Conservation (phyloP, 1,140 invertebrate genomes). For the Lethocerus indicus region DNA sequence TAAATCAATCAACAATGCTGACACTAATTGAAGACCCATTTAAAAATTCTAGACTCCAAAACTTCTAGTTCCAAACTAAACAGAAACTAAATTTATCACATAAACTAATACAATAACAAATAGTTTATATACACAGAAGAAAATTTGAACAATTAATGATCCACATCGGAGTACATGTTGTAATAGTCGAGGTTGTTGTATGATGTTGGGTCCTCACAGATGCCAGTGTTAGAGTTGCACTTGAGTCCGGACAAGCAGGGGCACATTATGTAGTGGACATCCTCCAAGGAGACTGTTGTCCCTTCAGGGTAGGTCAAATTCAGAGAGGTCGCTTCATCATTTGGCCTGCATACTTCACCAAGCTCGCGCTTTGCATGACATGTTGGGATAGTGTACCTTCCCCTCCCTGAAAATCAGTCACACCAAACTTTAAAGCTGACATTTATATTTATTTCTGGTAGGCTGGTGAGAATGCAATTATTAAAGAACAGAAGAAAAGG, state of each 20-base stretch:
- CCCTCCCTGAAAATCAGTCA: constrained; percentile 1
- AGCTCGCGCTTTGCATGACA: neutral
- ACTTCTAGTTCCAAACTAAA: too few species aligned
- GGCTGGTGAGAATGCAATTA: too few species aligned
- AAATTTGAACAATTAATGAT: too few species aligned
- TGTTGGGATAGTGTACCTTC: constrained; percentile 1
- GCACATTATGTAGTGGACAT: constrained; percentile 1
- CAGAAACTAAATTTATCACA: too few species aligned
- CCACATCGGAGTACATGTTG: too few species aligned
- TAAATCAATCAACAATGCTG: too few species aligned
- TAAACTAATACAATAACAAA: too few species aligned
- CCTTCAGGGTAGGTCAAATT: constrained; percentile 2
- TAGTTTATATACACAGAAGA: too few species aligned
- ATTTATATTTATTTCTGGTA: neutral
- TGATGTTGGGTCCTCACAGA: neutral
- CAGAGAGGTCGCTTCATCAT: neutral
- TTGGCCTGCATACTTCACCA: neutral
- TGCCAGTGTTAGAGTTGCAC: neutral
- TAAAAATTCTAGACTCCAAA: too few species aligned
- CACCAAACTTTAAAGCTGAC: neutral
- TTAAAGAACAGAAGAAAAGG: too few species aligned
- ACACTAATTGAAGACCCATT: too few species aligned
- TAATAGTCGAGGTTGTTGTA: too few species aligned
- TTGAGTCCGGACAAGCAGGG: neutral
- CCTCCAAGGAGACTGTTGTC: neutral